Percentiles rank a stretch among this genome's conserved stretches.
Conservation (phyloP, 2,888 invertebrate genomes). For the Dichetophora obliterata region DNA sequence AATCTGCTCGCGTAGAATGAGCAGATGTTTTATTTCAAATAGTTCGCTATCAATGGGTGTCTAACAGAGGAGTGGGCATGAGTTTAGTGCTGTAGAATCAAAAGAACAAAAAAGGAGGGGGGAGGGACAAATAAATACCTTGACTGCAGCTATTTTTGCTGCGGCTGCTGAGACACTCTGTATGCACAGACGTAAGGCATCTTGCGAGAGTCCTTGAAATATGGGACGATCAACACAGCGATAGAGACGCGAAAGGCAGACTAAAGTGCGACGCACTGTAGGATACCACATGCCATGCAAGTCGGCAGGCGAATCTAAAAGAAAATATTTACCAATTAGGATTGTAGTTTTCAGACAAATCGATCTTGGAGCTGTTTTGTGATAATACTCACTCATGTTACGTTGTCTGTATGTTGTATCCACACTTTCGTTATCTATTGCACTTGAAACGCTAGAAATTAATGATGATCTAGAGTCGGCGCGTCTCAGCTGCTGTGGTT, state of each 20-base stretch:
- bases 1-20: slow-evolving; percentile 97
- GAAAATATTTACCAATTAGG: neutral
- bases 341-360: neutral
- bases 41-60: slow-evolving; percentile 91
- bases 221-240: slow-evolving; percentile 94
- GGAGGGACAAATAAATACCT: slow-evolving; percentile 68
- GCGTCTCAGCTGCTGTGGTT: slow-evolving; percentile 73
- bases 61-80: slow-evolving; percentile 64
- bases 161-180: slow-evolving; percentile 89
- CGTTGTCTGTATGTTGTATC: slow-evolving; percentile 63
- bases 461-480: slow-evolving; percentile 80
- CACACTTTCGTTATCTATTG: slow-evolving; percentile 80
- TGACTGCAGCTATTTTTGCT: slow-evolving; percentile 81
- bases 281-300: slow-evolving; percentile 99
- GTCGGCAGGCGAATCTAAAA: slow-evolving; percentile 87
- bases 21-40: slow-evolving; percentile 97
- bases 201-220: slow-evolving; percentile 97
- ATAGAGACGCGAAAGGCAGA: slow-evolving; percentile 89
- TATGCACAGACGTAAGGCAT: slow-evolving; percentile 92
- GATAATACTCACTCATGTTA: slow-evolving; percentile 62
- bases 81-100: neutral
- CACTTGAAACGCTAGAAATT: slow-evolving; percentile 76
- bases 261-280: slow-evolving; percentile 92
- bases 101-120: neutral
- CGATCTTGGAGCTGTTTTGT: neutral